A percentile compares a stretch with the other conserved stretches of the same genome.
phyloP scores from a whole-genome alignment of 2,888 invertebrate species.

The Eucriotettix oculatus region DNA sequence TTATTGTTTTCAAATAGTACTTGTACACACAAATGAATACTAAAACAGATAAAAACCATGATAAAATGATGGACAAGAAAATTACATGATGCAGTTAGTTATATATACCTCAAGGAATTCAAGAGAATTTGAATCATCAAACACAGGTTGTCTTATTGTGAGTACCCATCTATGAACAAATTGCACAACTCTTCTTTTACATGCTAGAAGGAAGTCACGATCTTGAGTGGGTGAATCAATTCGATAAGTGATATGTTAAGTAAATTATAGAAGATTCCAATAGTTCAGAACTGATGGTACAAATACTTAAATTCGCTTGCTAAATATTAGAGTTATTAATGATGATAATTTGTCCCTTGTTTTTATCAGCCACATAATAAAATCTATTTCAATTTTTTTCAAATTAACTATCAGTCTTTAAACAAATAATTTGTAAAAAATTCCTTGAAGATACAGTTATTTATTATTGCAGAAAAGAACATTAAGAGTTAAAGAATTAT shows the following conservation, averaged over 20 bases:
- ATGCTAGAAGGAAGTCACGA: slow-evolving; percentile 45
- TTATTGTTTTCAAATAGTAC: too few relatives aligned
- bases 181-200: slow-evolving; percentile 57
- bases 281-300: not conserved
- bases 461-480: too few relatives aligned
- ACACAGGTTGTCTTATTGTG: slow-evolving; percentile 54
- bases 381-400: too few relatives aligned
- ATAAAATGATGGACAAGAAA: not conserved
- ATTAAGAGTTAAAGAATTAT: too few relatives aligned
- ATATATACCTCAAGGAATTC: slow-evolving; percentile 48
- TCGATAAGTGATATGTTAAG: slow-evolving; percentile 18
- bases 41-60: not conserved
- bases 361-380: too few relatives aligned
- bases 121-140: slow-evolving; percentile 51
- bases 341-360: too few relatives aligned
- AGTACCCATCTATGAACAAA: slow-evolving; percentile 63
- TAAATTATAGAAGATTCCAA: not conserved
- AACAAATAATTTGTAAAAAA: too few relatives aligned
- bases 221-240: slow-evolving; percentile 30
- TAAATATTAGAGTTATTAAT: not conserved
- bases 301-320: not conserved
- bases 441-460: too few relatives aligned
- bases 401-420: too few relatives aligned
- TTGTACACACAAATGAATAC: too few relatives aligned
- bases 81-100: not conserved